Percentiles rank a stretch among this genome's conserved stretches.
Evolutionary conservation across 2,888 invertebrate genomes (phyloP).

Genomic region (Xestia sexstrigata): DNA sequence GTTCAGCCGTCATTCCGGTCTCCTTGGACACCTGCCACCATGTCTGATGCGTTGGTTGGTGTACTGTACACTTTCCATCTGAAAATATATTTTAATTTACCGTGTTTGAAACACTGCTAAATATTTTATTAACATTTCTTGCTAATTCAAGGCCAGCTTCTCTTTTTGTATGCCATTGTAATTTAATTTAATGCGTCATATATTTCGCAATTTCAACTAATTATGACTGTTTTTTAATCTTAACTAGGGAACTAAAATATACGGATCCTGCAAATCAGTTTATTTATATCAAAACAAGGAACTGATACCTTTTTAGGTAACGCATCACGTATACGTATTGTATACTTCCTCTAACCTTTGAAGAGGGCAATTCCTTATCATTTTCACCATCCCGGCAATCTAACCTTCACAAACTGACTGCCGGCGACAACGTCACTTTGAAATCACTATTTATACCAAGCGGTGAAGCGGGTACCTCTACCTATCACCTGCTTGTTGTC

Average conservation of each 20-base stretch:
- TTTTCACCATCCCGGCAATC: constrained; percentile 40
- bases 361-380: constrained; percentile 43
- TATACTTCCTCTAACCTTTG: constrained; percentile 46
- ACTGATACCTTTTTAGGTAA: constrained; percentile 25
- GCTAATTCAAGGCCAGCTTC: constrained; percentile 26
- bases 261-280: background rate
- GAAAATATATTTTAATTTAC: constrained; percentile 51
- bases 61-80: constrained; percentile 38
- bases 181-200: constrained; percentile 1
- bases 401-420: constrained; percentile 44
- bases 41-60: constrained; percentile 50
- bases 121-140: constrained; percentile 27
- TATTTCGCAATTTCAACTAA: background rate
- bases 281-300: constrained; percentile 24
- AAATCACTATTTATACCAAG: constrained; percentile 42
- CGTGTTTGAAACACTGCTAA: constrained; percentile 18
- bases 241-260: background rate
- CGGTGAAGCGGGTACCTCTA: constrained; percentile 18
- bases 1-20: constrained; percentile 71
- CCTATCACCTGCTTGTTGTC: constrained; percentile 42
- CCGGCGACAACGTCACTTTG: constrained; percentile 20
- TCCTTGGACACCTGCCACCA: constrained; percentile 77
- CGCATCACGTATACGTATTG: constrained; percentile 36
- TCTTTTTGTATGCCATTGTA: constrained; percentile 12
- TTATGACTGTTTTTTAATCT: background rate